Base-by-base conservation (phyloP, 2,888 invertebrate genomes). In the Troides aeacus region DNA sequence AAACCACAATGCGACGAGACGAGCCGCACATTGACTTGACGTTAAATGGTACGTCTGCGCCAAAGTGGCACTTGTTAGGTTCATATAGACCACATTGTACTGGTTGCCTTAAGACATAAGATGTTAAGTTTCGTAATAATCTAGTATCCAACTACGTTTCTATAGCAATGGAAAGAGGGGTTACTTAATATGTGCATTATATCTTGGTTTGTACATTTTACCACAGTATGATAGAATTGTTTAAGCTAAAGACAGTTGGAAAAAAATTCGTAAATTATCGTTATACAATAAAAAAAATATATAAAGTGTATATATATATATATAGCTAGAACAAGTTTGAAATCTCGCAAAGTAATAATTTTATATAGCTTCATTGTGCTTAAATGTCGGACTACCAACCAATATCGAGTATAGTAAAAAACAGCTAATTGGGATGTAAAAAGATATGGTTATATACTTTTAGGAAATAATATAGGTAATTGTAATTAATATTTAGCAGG, bases 401-500 rank as follows among this genome's bases (percentile, higher is more conserved):
- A 73, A 66, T 69, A 69, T 66, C 30, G 50, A 10, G n/a, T 21
- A 36, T 36, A 30, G 70, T 71, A 72, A 64, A 66, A 73, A 74
- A 74, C 70, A 76, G 74, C 74, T 74, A 68, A 70, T 68, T 74
- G 77, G 74, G 75, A 76, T 76, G 74, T 74, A 74, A 75, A 78
- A 77, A 73, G 0, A 23, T 58, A 72, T 71, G 66, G 73, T 79
- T 76, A 76, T 75, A 78, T 79, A 78, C 83, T 79, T 74, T 78
- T 74, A 78, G 79, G 82, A 83, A 81, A 78, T 77, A 81, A 79
- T 75, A 73, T 81, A 80, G 78, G 75, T 77, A 76, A 77, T 66
- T 82, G 81, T 81, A 84, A 84, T 84, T 79, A 86, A 84, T 81
- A 82, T 80, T 83, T 79, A 82, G 82, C 78, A 78, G 77, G 77